Percentiles rank a stretch among this genome's conserved stretches.
These are phyloP conservation scores for Melanostoma mellinum DNA, from an alignment of 2,888 invertebrate species.

Conservation along the genomic window DNA sequence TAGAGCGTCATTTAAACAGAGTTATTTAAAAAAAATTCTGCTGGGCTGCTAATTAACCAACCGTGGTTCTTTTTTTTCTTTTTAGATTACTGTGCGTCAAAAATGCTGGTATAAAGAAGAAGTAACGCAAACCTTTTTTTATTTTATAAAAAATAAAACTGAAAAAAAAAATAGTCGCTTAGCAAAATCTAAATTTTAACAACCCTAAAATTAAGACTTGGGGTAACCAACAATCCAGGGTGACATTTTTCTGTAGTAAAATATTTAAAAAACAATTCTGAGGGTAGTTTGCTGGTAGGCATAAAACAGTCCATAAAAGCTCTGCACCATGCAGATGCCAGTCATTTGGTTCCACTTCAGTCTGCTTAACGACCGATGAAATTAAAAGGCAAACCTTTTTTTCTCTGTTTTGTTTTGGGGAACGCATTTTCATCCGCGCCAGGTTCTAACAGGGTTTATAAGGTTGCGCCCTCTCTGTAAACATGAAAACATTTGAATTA, in stretches of 20 bases:
- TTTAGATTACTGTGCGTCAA: background rate
- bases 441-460: slow-evolving; percentile 18
- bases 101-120: background rate
- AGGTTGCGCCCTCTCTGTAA: slow-evolving; percentile 14
- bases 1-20: slow-evolving; percentile 6
- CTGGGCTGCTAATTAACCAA: slow-evolving; percentile 46
- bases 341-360: slow-evolving; percentile 67
- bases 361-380: slow-evolving; percentile 72
- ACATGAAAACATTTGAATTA: slow-evolving; percentile 59
- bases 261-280: slow-evolving; percentile 66
- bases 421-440: slow-evolving; percentile 30
- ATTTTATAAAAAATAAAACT: background rate
- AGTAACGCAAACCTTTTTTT: slow-evolving; percentile 6
- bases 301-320: slow-evolving; percentile 62
- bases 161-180: slow-evolving; percentile 16
- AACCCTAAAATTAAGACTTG: slow-evolving; percentile 50
- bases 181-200: slow-evolving; percentile 29
- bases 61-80: background rate
- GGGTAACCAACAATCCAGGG: slow-evolving; percentile 34
- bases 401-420: background rate
- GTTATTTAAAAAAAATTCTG: slow-evolving; percentile 20
- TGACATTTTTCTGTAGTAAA: slow-evolving; percentile 55
- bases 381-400: slow-evolving; percentile 67
- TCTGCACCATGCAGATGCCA: slow-evolving; percentile 57
- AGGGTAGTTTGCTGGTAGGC: slow-evolving; percentile 69